Base-by-base conservation (phyloP, 2,797 vertebrate species). In the Poecilia velifera region DNA sequence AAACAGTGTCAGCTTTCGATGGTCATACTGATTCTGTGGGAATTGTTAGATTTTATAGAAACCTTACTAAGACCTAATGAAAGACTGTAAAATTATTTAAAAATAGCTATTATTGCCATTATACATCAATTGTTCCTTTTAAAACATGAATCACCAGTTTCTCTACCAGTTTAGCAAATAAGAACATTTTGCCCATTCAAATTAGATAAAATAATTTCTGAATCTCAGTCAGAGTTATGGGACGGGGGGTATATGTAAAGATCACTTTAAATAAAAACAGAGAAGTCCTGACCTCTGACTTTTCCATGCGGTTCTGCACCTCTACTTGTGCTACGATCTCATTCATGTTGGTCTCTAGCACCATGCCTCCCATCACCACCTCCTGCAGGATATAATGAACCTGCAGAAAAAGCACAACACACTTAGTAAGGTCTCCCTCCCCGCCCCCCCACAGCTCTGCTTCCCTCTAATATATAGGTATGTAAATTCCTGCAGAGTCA, bases 271-370 rank as follows among this genome's bases (percentile, higher is more conserved):
- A 57, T 43, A 34, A 22, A 46, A 34, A 34, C 0, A 12, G 47
- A 74, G 64, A 0, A 2, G 25, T 1, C 72, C 96, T 95, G 86
- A 98, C 98, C 97, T 99, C 97, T 0, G 97, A 97, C 83, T 98
- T 99, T 93, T 99, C 98, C 95, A 98, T 95, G 76, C 97, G 96
- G 94, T 96, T 97, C 91, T 98, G 98, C 51, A 98, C 90, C 88
- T 99, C 97, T 14, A 98, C 96, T 89, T 98, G 98, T 0, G 96
- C 96, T 12, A 98, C 96, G 0, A 98, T 98, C 93, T 99, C 98
- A 14, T 97, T 99, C 98, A 99, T 98, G 90, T 98, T 98, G 80
- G 98, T 99, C 92, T 99, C 97, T 89, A 99, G 87, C 70, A 99
- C 98, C 98, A 98, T 98, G 4, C 98, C 97, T 0, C 98, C 98